Percentiles rank a stretch among this genome's conserved stretches.
Conservation (phyloP, 2,797 vertebrate genomes). For the Gymnothorax javanicus region DNA sequence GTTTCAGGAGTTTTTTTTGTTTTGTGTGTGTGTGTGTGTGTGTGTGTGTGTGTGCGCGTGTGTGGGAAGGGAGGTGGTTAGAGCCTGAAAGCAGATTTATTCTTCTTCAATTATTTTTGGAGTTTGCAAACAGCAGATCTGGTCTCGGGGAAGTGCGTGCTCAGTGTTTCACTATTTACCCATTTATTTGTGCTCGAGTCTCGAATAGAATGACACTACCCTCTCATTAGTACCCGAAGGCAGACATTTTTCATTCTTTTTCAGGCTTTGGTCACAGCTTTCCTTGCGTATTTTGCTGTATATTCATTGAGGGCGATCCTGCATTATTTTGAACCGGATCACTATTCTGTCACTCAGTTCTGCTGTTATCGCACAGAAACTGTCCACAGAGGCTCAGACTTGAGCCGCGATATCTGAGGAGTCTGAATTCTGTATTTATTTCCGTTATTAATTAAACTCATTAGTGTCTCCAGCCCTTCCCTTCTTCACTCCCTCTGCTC, state of each 20-base stretch:
- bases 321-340: background rate
- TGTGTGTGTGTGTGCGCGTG: constrained; percentile 16
- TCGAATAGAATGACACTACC: background rate
- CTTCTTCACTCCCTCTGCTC: constrained; percentile 58
- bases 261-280: background rate
- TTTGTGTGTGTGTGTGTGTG: constrained; percentile 19
- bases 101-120: constrained; percentile 20
- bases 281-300: background rate
- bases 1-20: constrained; percentile 17
- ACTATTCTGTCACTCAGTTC: background rate
- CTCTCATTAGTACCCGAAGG: background rate
- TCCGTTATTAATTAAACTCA: constrained; percentile 77
- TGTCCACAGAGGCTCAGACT: constrained; percentile 52
- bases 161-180: background rate
- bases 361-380: constrained; percentile 62
- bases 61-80: constrained; percentile 1
- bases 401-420: constrained; percentile 58
- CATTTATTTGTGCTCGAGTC: background rate
- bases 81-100: constrained; percentile 18
- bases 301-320: background rate
- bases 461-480: constrained; percentile 62
- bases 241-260: background rate
- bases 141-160: background rate
- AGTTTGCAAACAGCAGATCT: constrained; percentile 23
- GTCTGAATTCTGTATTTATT: constrained; percentile 70